Percentiles rank a stretch among this genome's conserved stretches.
These are phyloP conservation scores for Trissolcus japonicus DNA, from an alignment of 2,888 invertebrate genomes.

Conservation along the genomic window DNA sequence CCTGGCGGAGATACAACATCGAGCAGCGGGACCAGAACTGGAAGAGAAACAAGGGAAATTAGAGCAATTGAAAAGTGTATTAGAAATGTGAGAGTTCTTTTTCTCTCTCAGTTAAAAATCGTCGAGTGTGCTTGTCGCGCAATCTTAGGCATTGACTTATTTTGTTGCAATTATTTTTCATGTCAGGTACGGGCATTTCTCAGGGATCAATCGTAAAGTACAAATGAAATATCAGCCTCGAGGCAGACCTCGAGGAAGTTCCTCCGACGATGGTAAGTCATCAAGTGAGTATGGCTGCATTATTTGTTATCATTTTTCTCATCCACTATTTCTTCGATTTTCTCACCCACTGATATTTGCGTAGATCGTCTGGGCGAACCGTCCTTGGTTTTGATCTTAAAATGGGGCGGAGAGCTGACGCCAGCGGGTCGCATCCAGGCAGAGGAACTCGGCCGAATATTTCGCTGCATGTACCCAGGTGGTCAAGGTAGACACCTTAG, in stretches of 20 bases:
- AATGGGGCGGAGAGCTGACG: constrained; percentile 99
- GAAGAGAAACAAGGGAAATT: constrained; percentile 98
- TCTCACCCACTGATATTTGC: background rate
- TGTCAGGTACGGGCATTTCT: constrained; percentile 97
- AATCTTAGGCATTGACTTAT: constrained; percentile 14
- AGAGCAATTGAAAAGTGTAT: constrained; percentile 96
- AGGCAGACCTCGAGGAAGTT: constrained; percentile 92
- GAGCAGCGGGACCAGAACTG: constrained; percentile 92
- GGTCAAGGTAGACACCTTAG: constrained; percentile 93
- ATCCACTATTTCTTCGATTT: background rate
- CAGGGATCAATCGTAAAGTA: constrained; percentile 99
- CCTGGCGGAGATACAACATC: constrained; percentile 91
- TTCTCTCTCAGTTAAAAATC: background rate
- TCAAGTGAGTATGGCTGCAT: constrained; percentile 65
- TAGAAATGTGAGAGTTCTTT: constrained; percentile 92
- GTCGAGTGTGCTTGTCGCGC: background rate
- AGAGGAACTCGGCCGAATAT: constrained; percentile 97
- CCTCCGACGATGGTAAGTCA: constrained; percentile 93
- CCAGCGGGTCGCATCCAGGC: constrained; percentile 98
- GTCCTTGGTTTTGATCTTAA: constrained; percentile 95
- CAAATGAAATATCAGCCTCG: constrained; percentile 99
- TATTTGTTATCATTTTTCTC: constrained; percentile 12
- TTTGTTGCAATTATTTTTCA: constrained; percentile 45
- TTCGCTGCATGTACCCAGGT: constrained; percentile 99
- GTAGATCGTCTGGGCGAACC: constrained; percentile 92